Base-by-base conservation (phyloP, 2,888 invertebrate species). In the Orthonychiurus folsomi region DNA sequence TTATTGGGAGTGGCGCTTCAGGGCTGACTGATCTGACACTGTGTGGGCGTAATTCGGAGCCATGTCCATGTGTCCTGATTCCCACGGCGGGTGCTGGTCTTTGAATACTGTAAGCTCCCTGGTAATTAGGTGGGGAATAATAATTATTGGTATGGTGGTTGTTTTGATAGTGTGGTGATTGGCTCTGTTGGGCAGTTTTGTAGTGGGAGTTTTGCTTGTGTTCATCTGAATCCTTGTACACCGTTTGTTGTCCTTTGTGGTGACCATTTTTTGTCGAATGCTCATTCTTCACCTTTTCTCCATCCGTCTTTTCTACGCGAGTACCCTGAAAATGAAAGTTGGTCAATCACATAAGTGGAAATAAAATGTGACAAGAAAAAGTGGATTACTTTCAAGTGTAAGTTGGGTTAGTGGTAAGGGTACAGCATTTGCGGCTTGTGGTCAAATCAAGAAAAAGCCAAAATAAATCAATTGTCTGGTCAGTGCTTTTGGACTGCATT, bases 281-380 rank as follows among this genome's bases (percentile, higher is more conserved):
- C 61, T 70, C 73, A 63, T 73, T 69, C 65, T 73, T 66, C 37
- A 68, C 63, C 48, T 73, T 69, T 50, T 69, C 64, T 27, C 71
- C 73, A 48, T 71, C 73, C 21, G 66, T 66, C 50, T 67, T 56
- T 28, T 73, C 73, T 15, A 65, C 66, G 1, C 63, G 62, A 47
- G 63, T 63, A 25, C 73, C 73, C 73, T 73, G 60, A 54, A 37
- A 37, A 37, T 37, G 37, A 37, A 37, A 37, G 37, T 37, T 37
- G 37, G 37, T 37, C 37, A 37, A 15, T 37, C 37, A 37, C 15
- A 37, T 5, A 5, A 37, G 9, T 37, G 15, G 15, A 5, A 37
- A 37, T 37, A 15, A 15, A 37, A 37, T 37, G 37, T 37, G 37
- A 37, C 37, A 37, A 37, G 37, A 15, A 37, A 37, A 37, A 37